A percentile compares a stretch with the other conserved stretches of the same genome.
These are phyloP conservation scores for Papilio helenus DNA, from an alignment of 1,140 invertebrate species.

Conservation along the genomic window DNA sequence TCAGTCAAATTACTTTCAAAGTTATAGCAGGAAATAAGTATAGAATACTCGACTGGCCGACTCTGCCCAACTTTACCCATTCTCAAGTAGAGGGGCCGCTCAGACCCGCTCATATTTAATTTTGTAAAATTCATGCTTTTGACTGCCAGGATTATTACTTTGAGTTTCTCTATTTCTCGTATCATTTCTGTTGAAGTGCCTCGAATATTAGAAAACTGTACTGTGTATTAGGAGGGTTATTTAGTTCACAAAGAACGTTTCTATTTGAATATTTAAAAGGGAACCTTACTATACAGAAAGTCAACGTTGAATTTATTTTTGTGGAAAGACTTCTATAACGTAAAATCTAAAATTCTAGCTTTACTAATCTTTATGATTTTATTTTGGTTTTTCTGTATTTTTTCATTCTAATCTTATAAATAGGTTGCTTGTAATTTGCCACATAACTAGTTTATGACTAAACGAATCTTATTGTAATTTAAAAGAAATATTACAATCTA, in stretches of 20 bases:
- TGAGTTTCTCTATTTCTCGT: neutral
- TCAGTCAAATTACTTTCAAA: conserved; percentile 13
- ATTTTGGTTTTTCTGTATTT: too few species aligned
- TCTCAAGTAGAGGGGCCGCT: conserved; percentile 17
- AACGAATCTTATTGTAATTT: too few species aligned
- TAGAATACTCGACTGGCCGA: neutral
- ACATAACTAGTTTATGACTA: too few species aligned
- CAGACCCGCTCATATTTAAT: conserved; percentile 20
- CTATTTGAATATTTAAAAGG: neutral
- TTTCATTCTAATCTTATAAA: too few species aligned
- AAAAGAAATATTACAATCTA: too few species aligned
- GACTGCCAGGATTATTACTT: conserved; percentile 19
- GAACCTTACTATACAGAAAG: neutral
- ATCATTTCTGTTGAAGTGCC: neutral
- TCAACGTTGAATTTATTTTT: too few species aligned
- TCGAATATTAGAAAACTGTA: conserved; percentile 10
- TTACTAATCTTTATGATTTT: too few species aligned
- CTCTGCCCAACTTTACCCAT: conserved; percentile 28
- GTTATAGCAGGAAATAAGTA: neutral
- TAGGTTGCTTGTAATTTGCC: too few species aligned
- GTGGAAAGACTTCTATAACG: too few species aligned
- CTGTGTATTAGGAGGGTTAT: neutral
- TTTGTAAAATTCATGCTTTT: conserved; percentile 29
- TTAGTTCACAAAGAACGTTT: neutral
- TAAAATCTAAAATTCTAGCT: too few species aligned